phyloP scores from a whole-genome alignment of 2,113 vertebrate genomes.

The Polyodon spathula region DNA sequence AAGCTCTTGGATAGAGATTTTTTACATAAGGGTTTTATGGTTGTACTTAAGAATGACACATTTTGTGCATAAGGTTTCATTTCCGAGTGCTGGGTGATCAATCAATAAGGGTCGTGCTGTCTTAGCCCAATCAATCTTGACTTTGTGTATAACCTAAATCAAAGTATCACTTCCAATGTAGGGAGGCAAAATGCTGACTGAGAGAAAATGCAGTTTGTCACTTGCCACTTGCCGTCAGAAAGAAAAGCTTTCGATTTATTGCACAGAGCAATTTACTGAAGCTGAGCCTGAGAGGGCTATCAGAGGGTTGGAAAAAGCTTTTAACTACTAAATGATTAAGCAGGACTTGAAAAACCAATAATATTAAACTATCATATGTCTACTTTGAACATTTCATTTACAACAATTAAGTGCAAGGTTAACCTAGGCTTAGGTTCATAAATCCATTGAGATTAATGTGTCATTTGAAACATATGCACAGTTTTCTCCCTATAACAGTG shows the following conservation, averaged over 20 bases:
- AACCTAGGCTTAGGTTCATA: not conserved
- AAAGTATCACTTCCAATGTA: constrained; percentile 2
- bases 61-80: constrained; percentile 10
- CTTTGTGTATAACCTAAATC: constrained; percentile 19
- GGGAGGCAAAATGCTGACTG: constrained; percentile 13
- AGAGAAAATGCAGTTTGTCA: constrained; percentile 21
- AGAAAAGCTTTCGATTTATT: constrained; percentile 13
- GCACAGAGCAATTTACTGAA: constrained; percentile 2
- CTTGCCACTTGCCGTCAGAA: not conserved
- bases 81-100: constrained; percentile 14
- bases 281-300: not conserved
- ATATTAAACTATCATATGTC: not conserved
- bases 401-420: constrained; percentile 1
- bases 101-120: constrained; percentile 15
- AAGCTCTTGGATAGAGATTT: not conserved
- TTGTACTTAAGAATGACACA: constrained; percentile 18
- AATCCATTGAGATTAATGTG: not conserved
- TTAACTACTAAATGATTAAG: constrained; percentile 15
- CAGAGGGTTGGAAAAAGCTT: constrained; percentile 4
- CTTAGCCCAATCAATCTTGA: constrained; percentile 8
- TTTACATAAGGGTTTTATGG: constrained; percentile 7
- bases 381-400: not conserved
- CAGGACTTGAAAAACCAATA: not conserved
- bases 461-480: not conserved
- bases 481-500: not conserved